Evolutionary conservation across 2,113 vertebrate genomes (phyloP), one percentile per base, ranked within the genome.

Genomic region (Hypocryptadius cinnamomeus): DNA sequence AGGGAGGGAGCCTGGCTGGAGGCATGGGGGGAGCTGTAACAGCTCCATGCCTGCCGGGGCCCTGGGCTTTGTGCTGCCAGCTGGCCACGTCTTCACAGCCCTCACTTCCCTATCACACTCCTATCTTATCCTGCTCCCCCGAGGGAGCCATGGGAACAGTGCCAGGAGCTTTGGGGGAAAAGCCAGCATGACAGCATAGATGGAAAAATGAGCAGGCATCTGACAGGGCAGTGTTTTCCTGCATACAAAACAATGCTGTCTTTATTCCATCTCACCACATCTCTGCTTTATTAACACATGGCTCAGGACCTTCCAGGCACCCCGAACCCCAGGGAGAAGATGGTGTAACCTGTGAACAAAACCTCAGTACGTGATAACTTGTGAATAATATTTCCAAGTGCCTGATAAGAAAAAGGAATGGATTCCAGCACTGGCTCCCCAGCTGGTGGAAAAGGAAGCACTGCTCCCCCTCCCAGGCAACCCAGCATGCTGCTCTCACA

Each of bases 61-160:
- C 54, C 33, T 40, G 40, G 10, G 37, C 33, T 69, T 40, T 39
- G 27, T 76, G 65, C 64, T 6, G 27, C 65, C 90, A 73, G 45
- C 57, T 83, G 69, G 83, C 40, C 50, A 3, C 0, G 2, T n/a
- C 70, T 39, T 11, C 76, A 59, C 60, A 90, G 71, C 44, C 40
- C 57, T 69, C 39, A 8, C 56, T 19, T 21, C 59, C 69, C 63
- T 53, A 68, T 65, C 87, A 28, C 2, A 10, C 72, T 48, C 3
- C 6, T 20, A 74, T 47, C 87, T 79, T 60, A 54, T 54, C 78
- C 88, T 47, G 53, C 42, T 60, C 12, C 47, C 78, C 28, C 0
- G 0, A 44, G 57, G 72, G 57, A 78, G 69, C 63, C 44, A 9
- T 0, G 2, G 84, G 44, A 93, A 77, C 0, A 1, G 56, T 0